Base-by-base conservation (phyloP, 1,140 invertebrate genomes). In the Prorops nasuta region DNA sequence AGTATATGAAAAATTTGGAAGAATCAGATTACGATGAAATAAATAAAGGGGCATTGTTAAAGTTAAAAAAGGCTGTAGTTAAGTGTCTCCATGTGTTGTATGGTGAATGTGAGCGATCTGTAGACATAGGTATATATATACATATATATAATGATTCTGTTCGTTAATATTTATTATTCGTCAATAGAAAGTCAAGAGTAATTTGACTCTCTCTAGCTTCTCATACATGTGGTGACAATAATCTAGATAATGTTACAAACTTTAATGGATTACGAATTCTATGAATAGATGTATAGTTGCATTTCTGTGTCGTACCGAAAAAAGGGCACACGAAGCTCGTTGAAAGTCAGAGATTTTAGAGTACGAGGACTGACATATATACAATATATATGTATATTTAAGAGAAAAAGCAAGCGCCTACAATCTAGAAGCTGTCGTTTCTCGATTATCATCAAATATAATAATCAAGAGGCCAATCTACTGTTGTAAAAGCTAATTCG, bases 11-110 rank as follows among this genome's bases (percentile, higher is more conserved):
- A 38, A 36, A 36, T n/a, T n/a, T 34, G 38, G 42, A 48, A 51
- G 43, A 48, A 51, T 63, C 37, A 41, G n/a, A 51, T 43, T 52
- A 54, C 47, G 39, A 61, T 59, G 56, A 64, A 49, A 63, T 51
- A 58, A 64, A 70, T 66, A 69, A 70, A 70, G 63, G 61, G 64
- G 64, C 63, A 69, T 70, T 70, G 67, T 69, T 70, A 66, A 70
- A 69, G 66, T 69, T 69, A 69, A 39, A 59, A 45, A 53, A 40
- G n/a, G 58, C 60, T 66, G 56, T 60, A 63, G 54, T 51, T 60
- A 54, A 63, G 58, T 60, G 52, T 66, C 51, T 54, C 49, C 56
- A 63, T 55, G 46, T 60, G 47, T 50, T 50, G 54, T 60, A 45
- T 60, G 51, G 18, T 45, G 45, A 17, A 38, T 61, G 59, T 44